Evolutionary conservation across 2,113 vertebrate genomes (phyloP).

Genomic region (Gymnarchus niloticus): DNA sequence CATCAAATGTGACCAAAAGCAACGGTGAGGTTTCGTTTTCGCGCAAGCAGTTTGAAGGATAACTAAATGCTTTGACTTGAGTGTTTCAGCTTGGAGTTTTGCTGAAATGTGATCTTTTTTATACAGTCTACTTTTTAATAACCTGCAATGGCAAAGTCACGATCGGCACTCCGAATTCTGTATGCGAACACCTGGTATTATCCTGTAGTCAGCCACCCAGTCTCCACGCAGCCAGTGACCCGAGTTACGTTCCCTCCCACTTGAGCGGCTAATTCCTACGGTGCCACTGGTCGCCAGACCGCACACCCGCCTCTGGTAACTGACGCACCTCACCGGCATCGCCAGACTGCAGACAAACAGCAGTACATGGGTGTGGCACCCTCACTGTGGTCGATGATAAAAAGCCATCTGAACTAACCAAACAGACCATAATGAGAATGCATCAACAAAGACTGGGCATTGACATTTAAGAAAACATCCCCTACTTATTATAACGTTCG

Average conservation of each 20-base stretch:
- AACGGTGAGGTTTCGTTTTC: conserved; percentile 1
- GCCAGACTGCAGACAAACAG: conserved; percentile 44
- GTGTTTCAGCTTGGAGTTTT: neutral
- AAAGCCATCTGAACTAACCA: neutral
- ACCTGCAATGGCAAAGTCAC: conserved; percentile 28
- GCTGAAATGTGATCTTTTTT: neutral
- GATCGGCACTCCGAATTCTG: neutral
- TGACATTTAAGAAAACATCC: conserved; percentile 24
- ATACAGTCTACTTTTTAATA: conserved; percentile 31
- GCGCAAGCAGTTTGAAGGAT: neutral
- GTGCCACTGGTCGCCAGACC: conserved; percentile 45
- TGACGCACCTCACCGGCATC: conserved; percentile 50
- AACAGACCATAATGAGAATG: neutral
- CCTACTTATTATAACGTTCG: conserved; percentile 28
- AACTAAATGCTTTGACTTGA: neutral
- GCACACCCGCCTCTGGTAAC: conserved; percentile 48
- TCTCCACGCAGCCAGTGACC: conserved; percentile 43
- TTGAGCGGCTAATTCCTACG: conserved; percentile 49
- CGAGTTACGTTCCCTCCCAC: conserved; percentile 36
- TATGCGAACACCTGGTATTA: conserved; percentile 36
- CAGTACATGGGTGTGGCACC: conserved; percentile 15
- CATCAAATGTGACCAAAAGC: neutral
- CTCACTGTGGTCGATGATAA: neutral
- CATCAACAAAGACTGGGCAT: conserved; percentile 26
- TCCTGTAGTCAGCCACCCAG: conserved; percentile 49